These are phyloP conservation scores for Clusia tigrina DNA, from an alignment of 2,888 invertebrate species.

Conservation along the genomic window DNA sequence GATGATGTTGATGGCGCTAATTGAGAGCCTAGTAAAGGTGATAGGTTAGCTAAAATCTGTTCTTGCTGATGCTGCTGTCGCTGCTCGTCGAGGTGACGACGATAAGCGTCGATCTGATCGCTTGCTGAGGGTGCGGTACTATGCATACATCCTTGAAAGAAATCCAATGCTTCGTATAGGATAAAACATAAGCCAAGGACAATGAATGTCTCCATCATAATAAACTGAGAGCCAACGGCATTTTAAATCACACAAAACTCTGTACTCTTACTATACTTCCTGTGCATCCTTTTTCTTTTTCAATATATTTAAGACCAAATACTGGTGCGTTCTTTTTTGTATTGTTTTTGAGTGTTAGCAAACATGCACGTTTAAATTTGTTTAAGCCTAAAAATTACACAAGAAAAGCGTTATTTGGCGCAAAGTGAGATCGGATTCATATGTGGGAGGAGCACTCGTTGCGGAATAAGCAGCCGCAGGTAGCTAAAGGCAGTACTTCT, in stretches of 20 bases:
- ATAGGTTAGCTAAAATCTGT: conserved; percentile 56
- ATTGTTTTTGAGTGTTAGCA: neutral
- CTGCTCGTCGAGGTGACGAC: conserved; percentile 62
- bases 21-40: conserved; percentile 56
- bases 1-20: conserved; percentile 50
- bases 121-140: conserved; percentile 59
- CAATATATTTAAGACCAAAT: neutral
- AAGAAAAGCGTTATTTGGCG: neutral
- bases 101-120: conserved; percentile 63
- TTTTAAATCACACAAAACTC: conserved; percentile 30
- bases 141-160: conserved; percentile 68
- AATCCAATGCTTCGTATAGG: conserved; percentile 74
- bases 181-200: conserved; percentile 73
- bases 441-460: too few species aligned
- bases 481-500: too few species aligned
- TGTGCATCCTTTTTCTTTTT: conserved; percentile 3
- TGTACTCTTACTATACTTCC: neutral
- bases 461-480: too few species aligned
- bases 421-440: too few species aligned
- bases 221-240: conserved; percentile 54
- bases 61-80: conserved; percentile 64
- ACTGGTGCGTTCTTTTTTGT: neutral
- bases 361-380: too few species aligned
- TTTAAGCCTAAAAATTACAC: neutral
- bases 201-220: conserved; percentile 73